These are phyloP conservation scores for Oikopleura albicans DNA, from an alignment of 23 tunicate genomes.

Conservation along the genomic window DNA sequence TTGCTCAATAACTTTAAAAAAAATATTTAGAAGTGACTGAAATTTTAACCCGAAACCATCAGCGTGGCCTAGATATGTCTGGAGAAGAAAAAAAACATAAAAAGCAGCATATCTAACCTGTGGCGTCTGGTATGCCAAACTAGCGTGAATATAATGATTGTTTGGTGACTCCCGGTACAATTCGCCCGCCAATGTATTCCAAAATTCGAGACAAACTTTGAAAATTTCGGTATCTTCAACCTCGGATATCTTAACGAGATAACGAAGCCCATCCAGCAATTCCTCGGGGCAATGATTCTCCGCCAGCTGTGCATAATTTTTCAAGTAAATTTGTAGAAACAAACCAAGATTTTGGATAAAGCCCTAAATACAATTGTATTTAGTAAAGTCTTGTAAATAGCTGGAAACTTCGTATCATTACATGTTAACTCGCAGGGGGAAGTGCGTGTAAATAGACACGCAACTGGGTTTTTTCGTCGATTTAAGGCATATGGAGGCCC, in stretches of 20 bases:
- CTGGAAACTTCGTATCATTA: too few relatives aligned
- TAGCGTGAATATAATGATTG: background rate
- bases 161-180: constrained; percentile 63
- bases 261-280: constrained; percentile 51
- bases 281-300: constrained; percentile 24
- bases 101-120: too few relatives aligned
- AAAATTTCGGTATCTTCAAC: constrained; percentile 98
- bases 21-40: too few relatives aligned
- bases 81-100: too few relatives aligned
- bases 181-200: constrained; percentile 69
- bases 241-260: constrained; percentile 81
- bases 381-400: too few relatives aligned
- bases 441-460: too few relatives aligned
- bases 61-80: too few relatives aligned
- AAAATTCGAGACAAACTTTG: constrained; percentile 85
- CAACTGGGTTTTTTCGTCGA: too few relatives aligned
- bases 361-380: background rate
- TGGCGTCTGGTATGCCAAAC: background rate
- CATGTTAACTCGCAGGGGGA: too few relatives aligned
- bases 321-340: constrained; percentile 70
- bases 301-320: constrained; percentile 69
- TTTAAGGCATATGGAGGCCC: too few relatives aligned
- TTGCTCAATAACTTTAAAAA: too few relatives aligned
- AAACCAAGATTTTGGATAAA: constrained; percentile 91
- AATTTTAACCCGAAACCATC: too few relatives aligned